Base-by-base conservation (phyloP, 2,797 vertebrate species). In the Sardinella longiceps region DNA sequence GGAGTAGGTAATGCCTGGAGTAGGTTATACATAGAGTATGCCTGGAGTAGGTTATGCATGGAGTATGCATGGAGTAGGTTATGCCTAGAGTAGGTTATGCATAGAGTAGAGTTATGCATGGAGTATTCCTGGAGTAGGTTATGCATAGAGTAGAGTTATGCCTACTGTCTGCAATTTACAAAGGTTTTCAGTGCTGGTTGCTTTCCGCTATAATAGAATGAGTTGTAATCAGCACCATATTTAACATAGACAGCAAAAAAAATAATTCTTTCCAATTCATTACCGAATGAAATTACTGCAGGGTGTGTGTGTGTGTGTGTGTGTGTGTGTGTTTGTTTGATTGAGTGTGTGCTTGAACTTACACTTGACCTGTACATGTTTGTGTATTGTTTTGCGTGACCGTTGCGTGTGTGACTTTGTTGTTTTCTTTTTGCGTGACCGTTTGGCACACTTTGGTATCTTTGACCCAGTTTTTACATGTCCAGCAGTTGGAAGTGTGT, bases 371-470 rank as follows among this genome's bases (percentile, higher is more conserved):
- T 63, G n/a, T 60, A 33, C 1, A 7, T 74, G 33, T 74, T 18
- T 39, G 30, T 74, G 20, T 60, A n/a, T 25, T 60, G 70, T 77
- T n/a, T 43, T 43, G 6, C 6, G 2, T 77, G 70, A 77, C 70
- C 15, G 37, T 77, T 77, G n/a, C n/a, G n/a, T n/a, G n/a, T n/a
- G n/a, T 58, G 23, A 58, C 20, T 58, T 9, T 60, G 56, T 25
- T 60, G 70, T 77, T 77, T 33, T 39, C 33, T 43, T 77, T 77
- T 43, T 43, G 6, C 6, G 2, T 77, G 70, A 77, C 70, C 15
- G 37, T 77, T 77, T 77, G 70, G 70, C 70, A 77, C 70, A 77
- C 70, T 77, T 77, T 77, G 7, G 70, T 43, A 77, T 77, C 70
- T 77, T 77, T 77, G 70, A 77, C 70, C 70, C 20, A 77, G 39